These are phyloP conservation scores for Morone saxatilis DNA, from an alignment of 2,113 vertebrate genomes.

Conservation along the genomic window DNA sequence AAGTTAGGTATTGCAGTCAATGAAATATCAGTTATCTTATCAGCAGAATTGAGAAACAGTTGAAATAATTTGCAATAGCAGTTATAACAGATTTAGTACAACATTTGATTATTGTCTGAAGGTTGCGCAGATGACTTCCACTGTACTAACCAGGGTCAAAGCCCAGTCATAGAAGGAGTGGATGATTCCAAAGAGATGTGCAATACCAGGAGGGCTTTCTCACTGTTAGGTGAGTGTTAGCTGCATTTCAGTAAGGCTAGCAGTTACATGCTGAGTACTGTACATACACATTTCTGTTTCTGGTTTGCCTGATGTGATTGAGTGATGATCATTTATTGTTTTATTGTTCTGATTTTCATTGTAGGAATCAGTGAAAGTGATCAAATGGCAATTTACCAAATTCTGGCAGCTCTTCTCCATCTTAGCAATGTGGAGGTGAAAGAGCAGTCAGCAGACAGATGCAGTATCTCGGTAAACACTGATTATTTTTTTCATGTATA, in stretches of 20 bases:
- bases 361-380: conserved; percentile 90
- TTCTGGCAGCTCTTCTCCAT: conserved; percentile 95
- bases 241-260: neutral
- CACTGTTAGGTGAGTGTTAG: conserved; percentile 88
- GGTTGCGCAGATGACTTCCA: conserved; percentile 90
- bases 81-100: neutral
- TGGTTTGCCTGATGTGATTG: neutral
- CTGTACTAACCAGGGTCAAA: conserved; percentile 93
- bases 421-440: conserved; percentile 93
- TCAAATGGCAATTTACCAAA: conserved; percentile 94
- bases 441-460: conserved; percentile 89
- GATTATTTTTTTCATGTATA: neutral
- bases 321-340: neutral
- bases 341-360: conserved; percentile 5
- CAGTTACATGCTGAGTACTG: conserved; percentile 1
- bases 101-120: conserved; percentile 63
- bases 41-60: neutral
- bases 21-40: neutral
- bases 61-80: neutral
- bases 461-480: conserved; percentile 88
- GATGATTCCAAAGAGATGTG: conserved; percentile 92
- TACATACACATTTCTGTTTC: neutral
- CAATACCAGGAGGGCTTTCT: conserved; percentile 91
- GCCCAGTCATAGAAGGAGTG: conserved; percentile 90
- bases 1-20: conserved; percentile 87